Conservation (phyloP, 2,113 vertebrate genomes). For the Rostratula benghalensis region DNA sequence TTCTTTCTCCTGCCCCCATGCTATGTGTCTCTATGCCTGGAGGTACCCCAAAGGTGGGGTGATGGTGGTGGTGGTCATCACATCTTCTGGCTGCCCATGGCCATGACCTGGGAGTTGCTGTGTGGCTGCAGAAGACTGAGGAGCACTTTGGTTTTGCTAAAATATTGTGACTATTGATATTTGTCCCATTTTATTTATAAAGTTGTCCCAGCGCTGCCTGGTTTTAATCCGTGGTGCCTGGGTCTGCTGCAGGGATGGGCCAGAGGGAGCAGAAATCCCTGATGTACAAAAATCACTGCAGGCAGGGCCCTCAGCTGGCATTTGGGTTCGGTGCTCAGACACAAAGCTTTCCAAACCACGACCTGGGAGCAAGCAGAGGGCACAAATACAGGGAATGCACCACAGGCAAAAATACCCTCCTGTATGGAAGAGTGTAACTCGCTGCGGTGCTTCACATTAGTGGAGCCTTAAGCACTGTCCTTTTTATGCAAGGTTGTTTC, state of each 20-base stretch:
- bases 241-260: not conserved
- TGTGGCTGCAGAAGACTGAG: not conserved
- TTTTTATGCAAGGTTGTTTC: conserved; percentile 11
- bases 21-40: no score
- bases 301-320: not conserved
- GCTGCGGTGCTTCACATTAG: accelerated
- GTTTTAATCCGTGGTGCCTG: accelerated
- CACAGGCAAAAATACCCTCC: not conserved
- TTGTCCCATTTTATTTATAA: no score
- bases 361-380: accelerated
- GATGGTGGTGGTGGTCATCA: no score
- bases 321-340: accelerated
- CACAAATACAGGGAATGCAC: accelerated
- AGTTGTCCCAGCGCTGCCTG: not conserved
- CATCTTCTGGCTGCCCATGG: not conserved
- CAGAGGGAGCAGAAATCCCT: not conserved
- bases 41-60: not conserved
- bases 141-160: not conserved
- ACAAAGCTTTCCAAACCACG: accelerated
- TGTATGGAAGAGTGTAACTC: not conserved
- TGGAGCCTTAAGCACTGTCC: not conserved
- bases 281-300: accelerated
- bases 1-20: not conserved
- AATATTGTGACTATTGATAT: not conserved
- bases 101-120: not conserved